These are phyloP conservation scores for Mormyrops boulengeri DNA, from an alignment of 2,797 vertebrate genomes.

Conservation along the genomic window DNA sequence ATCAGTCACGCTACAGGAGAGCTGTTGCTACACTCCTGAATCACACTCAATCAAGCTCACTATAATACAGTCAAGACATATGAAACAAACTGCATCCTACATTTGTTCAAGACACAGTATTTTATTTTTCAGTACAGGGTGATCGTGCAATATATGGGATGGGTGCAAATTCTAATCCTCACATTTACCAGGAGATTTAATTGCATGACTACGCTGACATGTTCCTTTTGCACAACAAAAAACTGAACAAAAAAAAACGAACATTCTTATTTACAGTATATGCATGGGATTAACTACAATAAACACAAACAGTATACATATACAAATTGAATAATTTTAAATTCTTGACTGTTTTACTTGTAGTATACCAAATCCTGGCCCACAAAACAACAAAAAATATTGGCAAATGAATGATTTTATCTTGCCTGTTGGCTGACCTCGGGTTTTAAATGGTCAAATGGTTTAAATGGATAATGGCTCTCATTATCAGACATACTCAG, in stretches of 20 bases:
- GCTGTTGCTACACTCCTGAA: background rate
- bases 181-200: background rate
- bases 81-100: background rate
- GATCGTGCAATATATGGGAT: background rate
- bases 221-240: background rate
- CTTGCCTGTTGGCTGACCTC: background rate
- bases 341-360: background rate
- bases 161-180: background rate
- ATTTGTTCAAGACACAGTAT: background rate
- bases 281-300: background rate
- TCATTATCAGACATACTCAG: background rate
- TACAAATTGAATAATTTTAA: background rate
- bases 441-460: background rate
- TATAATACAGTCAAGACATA: background rate
- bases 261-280: background rate
- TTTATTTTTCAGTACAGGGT: background rate
- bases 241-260: background rate
- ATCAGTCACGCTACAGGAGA: background rate
- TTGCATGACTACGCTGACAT: background rate
- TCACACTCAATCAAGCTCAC: background rate
- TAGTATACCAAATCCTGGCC: background rate
- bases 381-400: background rate
- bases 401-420: background rate
- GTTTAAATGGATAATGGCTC: background rate
- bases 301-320: background rate